Base-by-base conservation (phyloP, 2,113 vertebrate species). In the Perognathus longimembris region DNA sequence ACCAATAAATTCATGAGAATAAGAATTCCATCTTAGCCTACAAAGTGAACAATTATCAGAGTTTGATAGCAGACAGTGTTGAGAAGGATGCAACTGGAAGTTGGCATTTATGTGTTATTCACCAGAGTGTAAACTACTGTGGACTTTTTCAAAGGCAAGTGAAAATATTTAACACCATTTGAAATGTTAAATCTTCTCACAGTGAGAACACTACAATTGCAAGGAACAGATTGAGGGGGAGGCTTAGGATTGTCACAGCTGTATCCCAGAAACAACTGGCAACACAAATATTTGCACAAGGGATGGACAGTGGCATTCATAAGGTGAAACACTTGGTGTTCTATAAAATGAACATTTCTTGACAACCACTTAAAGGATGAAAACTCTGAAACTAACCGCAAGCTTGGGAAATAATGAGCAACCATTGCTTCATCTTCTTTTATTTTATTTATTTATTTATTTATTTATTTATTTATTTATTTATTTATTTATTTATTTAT, bases 11-110 rank as follows among this genome's bases (percentile, higher is more conserved):
- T 85, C 85, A 57, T 86, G n/a, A 77, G 76, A 66, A 61, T 76
- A 89, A 76, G 5, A 90, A 61, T 83, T 59, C 24, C 18, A 36
- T 85, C 90, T 90, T 94, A 84, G 64, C 17, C 34, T 90, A 45
- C 34, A 57, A 78, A 88, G 85, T 50, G 59, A 26, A 3, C 54
- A 90, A 38, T 71, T 57, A 88, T 81, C 26, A 50, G 50, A 88
- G 5, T 12, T 59, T 85, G 64, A 82, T 6, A 22, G 32, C 26
- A 50, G 3, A 89, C 24, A 61, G 14, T 92, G 1, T 73, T 81
- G 50, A 5, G 20, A 81, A 79, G 22, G 28, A 79, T 24, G 3
- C 86, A 50, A 66, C 36, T 73, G 24, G 15, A 88, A 66, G 71
- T 1, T 63, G 38, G 24, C 8, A 22, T 4, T 70, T 34, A 8